Percentiles rank a stretch among this genome's conserved stretches.
Conservation (phyloP, 2,888 invertebrate species). For the Kuschelorhynchus macadamiae region DNA sequence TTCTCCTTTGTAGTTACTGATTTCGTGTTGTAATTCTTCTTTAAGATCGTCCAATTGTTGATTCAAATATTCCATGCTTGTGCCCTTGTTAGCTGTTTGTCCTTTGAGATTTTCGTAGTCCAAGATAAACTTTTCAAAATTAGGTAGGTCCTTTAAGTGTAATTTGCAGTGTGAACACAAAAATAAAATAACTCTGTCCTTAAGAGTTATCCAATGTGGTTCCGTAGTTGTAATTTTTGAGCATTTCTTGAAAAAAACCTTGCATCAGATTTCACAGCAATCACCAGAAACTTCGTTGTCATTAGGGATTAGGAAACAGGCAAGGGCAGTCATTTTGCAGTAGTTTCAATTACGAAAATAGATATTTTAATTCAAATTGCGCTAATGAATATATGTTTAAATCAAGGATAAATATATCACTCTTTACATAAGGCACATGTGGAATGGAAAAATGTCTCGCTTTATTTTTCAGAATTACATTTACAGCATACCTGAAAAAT, state of each 20-base stretch:
- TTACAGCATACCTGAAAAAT: too few species aligned
- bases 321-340: too few species aligned
- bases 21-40: conserved; percentile 5
- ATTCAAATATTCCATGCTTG: neutral
- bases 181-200: conserved; percentile 12
- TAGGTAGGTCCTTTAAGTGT: neutral
- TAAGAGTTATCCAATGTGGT: conserved; percentile 1
- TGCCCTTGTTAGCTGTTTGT: neutral
- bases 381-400: too few species aligned
- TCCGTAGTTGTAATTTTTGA: conserved; percentile 5
- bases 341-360: too few species aligned
- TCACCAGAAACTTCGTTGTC: conserved; percentile 1
- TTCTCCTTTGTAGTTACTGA: conserved; percentile 5
- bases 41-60: conserved; percentile 5
- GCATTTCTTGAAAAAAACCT: conserved; percentile 4
- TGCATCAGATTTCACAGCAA: conserved; percentile 5
- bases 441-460: too few species aligned
- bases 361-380: too few species aligned
- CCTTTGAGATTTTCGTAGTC: conserved; percentile 2
- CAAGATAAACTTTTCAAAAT: neutral
- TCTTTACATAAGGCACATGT: too few species aligned
- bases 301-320: too few species aligned
- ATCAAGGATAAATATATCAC: too few species aligned
- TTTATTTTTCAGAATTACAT: too few species aligned
- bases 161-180: conserved; percentile 1